Percentiles rank a stretch among this genome's conserved stretches.
These are phyloP conservation scores for Varanus salvator DNA, from an alignment of 2,113 vertebrate genomes.

Conservation along the genomic window DNA sequence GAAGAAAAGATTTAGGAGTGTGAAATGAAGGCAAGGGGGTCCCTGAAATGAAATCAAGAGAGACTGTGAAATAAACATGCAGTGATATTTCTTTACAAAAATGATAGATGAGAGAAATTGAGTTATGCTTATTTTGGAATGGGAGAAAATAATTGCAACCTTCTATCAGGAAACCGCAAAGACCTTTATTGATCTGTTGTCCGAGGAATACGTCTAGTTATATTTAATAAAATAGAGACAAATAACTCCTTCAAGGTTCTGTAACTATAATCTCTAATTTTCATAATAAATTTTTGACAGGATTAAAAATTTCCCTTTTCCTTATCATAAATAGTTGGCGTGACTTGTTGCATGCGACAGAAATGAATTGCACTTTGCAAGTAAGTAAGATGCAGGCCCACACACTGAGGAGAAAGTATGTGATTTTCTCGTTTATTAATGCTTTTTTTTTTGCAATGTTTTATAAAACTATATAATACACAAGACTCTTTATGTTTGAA, in stretches of 20 bases:
- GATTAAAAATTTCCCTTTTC: conserved; percentile 70
- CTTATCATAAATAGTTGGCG: conserved; percentile 62
- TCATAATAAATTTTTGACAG: conserved; percentile 58
- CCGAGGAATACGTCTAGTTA: conserved; percentile 72
- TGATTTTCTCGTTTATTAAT: conserved; percentile 37
- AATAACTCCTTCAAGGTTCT: conserved; percentile 72
- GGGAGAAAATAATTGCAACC: conserved; percentile 81
- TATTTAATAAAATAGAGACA: conserved; percentile 82
- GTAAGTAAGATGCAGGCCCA: conserved; percentile 33
- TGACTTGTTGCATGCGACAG: conserved; percentile 53
- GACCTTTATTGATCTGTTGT: conserved; percentile 80
- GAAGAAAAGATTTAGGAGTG: conserved; percentile 47
- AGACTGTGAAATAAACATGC: conserved; percentile 72
- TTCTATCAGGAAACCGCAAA: conserved; percentile 82
- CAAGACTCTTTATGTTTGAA: conserved; percentile 35
- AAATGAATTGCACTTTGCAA: conserved; percentile 53
- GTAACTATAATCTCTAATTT: conserved; percentile 66
- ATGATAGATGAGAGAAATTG: conserved; percentile 80
- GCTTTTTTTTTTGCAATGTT: conserved; percentile 44
- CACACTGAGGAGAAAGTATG: conserved; percentile 26
- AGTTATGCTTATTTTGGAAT: conserved; percentile 77
- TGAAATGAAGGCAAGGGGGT: conserved; percentile 66
- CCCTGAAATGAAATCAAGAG: conserved; percentile 65
- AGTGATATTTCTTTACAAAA: conserved; percentile 70
- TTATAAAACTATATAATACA: not conserved